phyloP scores from a whole-genome alignment of 2,113 vertebrate species.

The Osmerus eperlanus region DNA sequence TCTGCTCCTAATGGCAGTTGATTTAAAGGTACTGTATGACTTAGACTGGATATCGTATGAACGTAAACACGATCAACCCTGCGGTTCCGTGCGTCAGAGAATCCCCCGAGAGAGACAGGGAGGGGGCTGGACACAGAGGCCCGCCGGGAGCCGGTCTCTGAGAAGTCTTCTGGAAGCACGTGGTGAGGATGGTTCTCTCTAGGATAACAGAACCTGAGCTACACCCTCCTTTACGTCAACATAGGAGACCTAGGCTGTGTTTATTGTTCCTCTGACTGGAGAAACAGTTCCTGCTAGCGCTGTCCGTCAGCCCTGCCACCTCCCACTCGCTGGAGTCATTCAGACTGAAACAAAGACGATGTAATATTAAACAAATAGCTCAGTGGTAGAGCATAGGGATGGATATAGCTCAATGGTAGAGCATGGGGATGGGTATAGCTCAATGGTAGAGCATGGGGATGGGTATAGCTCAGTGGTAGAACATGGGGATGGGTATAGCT shows the following conservation, averaged over 20 bases:
- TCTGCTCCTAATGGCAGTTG: too few species aligned
- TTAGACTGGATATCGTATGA: slow-evolving; percentile 29
- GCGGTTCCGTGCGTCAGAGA: slow-evolving; percentile 20
- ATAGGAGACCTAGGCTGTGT: neutral
- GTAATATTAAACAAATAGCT: neutral
- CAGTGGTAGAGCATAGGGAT: neutral
- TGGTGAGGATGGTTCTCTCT: neutral
- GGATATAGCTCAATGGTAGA: too few species aligned
- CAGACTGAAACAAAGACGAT: neutral
- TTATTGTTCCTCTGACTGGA: slow-evolving; percentile 2
- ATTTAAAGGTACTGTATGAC: too few species aligned
- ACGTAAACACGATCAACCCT: slow-evolving; percentile 43
- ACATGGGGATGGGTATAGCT: too few species aligned
- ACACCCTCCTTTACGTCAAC: slow-evolving; percentile 13
- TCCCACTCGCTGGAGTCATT: neutral
- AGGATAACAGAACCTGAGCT: slow-evolving; percentile 30
- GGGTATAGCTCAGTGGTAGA: too few species aligned
- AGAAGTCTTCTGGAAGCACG: too few species aligned
- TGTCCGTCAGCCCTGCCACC: neutral
- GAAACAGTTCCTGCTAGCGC: neutral
- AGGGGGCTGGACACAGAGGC: slow-evolving; percentile 3
- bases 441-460: too few species aligned
- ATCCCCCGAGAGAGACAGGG: slow-evolving; percentile 38
- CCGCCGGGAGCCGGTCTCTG: too few species aligned
- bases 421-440: too few species aligned